These are phyloP conservation scores for Ptilodon capucinus DNA, from an alignment of 2,888 invertebrate species.

Conservation along the genomic window DNA sequence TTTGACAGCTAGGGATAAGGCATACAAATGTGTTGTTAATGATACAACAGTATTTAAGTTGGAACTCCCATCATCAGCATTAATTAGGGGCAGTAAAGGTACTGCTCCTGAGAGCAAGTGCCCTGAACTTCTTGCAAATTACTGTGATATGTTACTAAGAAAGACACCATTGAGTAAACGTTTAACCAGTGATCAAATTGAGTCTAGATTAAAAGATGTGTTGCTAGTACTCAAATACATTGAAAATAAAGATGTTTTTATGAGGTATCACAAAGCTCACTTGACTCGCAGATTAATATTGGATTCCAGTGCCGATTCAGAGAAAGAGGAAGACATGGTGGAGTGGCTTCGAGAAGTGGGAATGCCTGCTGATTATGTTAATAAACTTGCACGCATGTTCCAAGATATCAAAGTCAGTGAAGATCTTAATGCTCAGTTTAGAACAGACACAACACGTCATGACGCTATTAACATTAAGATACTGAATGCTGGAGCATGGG, in stretches of 20 bases:
- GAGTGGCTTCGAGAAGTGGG: constrained; percentile 99
- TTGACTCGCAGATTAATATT: constrained; percentile 96
- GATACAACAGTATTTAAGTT: constrained; percentile 95
- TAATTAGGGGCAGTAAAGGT: constrained; percentile 84
- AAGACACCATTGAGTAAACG: constrained; percentile 98
- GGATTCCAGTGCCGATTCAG: constrained; percentile 99
- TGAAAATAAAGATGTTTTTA: constrained; percentile 99
- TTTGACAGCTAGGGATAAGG: constrained; percentile 98
- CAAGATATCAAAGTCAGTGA: constrained; percentile 99
- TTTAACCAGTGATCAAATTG: constrained; percentile 98
- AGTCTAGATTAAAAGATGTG: constrained; percentile 95
- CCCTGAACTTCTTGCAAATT: constrained; percentile 98
- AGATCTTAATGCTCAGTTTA: constrained; percentile 97
- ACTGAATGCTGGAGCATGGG: constrained; percentile 99
- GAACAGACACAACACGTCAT: constrained; percentile 89
- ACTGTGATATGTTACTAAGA: constrained; percentile 99
- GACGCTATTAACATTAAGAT: constrained; percentile 99
- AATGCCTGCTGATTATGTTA: constrained; percentile 99
- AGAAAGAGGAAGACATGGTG: constrained; percentile 99
- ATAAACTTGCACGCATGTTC: constrained; percentile 98
- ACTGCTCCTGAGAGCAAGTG: constrained; percentile 97
- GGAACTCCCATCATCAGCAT: constrained; percentile 84
- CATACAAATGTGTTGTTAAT: constrained; percentile 98
- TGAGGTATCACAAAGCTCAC: constrained; percentile 99
- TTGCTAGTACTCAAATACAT: constrained; percentile 98